These are phyloP conservation scores for Phyllopteryx taeniolatus DNA, from an alignment of 2,113 vertebrate species.

Conservation along the genomic window DNA sequence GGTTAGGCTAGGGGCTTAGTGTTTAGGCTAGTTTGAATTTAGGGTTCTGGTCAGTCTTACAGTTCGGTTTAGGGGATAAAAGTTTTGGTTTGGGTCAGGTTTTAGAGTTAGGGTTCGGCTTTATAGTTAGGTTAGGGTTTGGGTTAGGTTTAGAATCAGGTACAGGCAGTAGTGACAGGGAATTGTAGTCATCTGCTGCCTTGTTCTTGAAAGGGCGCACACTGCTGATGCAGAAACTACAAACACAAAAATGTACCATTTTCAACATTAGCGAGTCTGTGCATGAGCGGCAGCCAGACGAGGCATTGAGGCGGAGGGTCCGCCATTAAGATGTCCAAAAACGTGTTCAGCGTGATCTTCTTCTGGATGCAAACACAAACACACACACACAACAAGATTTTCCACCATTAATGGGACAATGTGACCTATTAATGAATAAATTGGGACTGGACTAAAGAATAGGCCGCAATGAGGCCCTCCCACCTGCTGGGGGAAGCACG, in stretches of 20 bases:
- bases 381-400: background rate
- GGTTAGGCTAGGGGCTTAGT: no score
- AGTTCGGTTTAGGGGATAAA: no score
- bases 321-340: constrained; percentile 93
- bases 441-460: background rate
- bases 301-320: constrained; percentile 98
- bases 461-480: background rate
- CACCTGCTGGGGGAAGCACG: constrained; percentile 95
- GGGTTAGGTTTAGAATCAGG: no score
- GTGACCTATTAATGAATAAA: background rate
- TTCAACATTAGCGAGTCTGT: constrained; percentile 95
- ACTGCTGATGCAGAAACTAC: no score
- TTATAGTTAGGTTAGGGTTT: no score
- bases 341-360: constrained; percentile 92
- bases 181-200: no score
- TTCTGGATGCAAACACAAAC: constrained; percentile 78
- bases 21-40: no score
- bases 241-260: constrained; percentile 75
- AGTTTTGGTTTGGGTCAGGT: no score
- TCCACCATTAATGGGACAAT: background rate
- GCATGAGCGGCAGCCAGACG: constrained; percentile 97
- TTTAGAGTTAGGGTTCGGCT: no score
- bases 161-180: no score
- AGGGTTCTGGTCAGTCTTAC: no score
- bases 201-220: no score